These are phyloP conservation scores for Mechanitis mazaeus DNA, from an alignment of 2,888 invertebrate species.

Conservation along the genomic window DNA sequence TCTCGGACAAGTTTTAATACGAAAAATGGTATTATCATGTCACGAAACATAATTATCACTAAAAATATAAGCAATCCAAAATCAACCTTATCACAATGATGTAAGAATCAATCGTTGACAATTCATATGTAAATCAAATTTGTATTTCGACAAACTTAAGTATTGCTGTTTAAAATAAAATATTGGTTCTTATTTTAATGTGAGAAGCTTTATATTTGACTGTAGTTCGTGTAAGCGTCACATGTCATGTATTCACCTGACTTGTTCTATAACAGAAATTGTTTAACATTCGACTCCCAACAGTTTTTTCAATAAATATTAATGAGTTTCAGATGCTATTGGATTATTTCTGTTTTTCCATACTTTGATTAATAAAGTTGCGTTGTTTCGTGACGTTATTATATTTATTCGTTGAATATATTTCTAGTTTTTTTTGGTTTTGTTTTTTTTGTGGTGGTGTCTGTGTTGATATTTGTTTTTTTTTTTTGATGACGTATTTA, in stretches of 20 bases:
- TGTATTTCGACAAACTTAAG: conserved; percentile 23
- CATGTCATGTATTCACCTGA: conserved; percentile 10
- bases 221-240: conserved; percentile 18
- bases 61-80: conserved; percentile 15
- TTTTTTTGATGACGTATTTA: conserved; percentile 3
- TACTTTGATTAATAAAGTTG: conserved; percentile 64
- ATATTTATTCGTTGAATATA: conserved; percentile 27
- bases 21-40: conserved; percentile 74
- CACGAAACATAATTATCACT: conserved; percentile 29
- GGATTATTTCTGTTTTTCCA: conserved; percentile 42
- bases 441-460: neutral
- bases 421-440: conserved; percentile 18
- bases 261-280: conserved; percentile 30
- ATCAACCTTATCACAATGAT: conserved; percentile 19
- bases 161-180: conserved; percentile 33
- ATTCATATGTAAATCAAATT: conserved; percentile 14
- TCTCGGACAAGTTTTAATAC: conserved; percentile 67
- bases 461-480: too few relatives aligned
- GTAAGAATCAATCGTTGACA: conserved; percentile 16
- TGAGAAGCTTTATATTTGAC: conserved; percentile 26
- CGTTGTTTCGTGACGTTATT: conserved; percentile 30
- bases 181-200: conserved; percentile 23
- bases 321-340: conserved; percentile 44
- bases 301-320: conserved; percentile 57
- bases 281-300: conserved; percentile 48